phyloP scores from a whole-genome alignment of 2,113 vertebrate genomes.

The Syngnathus floridae region DNA sequence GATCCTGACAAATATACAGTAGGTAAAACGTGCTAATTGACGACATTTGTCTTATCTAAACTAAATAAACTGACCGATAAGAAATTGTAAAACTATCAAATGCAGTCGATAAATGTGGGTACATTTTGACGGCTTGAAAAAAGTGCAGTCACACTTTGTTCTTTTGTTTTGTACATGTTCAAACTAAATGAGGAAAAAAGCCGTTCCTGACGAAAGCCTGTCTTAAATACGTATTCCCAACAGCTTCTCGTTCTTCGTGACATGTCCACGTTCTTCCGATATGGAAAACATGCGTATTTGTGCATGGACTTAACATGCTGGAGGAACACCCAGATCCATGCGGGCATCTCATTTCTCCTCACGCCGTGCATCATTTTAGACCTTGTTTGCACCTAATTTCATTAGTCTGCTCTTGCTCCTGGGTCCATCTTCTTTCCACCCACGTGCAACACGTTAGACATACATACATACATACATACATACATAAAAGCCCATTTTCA shows the following conservation, averaged over 20 bases:
- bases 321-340: not conserved
- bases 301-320: not conserved
- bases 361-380: conserved; percentile 14
- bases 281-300: conserved; percentile 34
- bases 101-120: too few relatives aligned
- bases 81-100: too few relatives aligned
- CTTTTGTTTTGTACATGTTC: too few relatives aligned
- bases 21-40: too few relatives aligned
- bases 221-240: conserved; percentile 6
- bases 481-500: conserved; percentile 1
- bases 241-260: conserved; percentile 10
- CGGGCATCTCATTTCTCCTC: conserved; percentile 14
- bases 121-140: too few relatives aligned
- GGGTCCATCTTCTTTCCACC: conserved; percentile 13
- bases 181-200: too few relatives aligned
- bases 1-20: too few relatives aligned
- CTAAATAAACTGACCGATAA: too few relatives aligned
- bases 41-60: too few relatives aligned
- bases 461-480: too few relatives aligned
- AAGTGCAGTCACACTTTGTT: too few relatives aligned
- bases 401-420: conserved; percentile 29
- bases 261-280: not conserved
- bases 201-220: conserved; percentile 1
- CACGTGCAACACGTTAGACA: conserved; percentile 10
- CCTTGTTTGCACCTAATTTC: conserved; percentile 28